Evolutionary conservation across 2,888 invertebrate genomes (phyloP), one percentile per base, ranked within the genome.

Genomic region (Acanthopleura granulata): DNA sequence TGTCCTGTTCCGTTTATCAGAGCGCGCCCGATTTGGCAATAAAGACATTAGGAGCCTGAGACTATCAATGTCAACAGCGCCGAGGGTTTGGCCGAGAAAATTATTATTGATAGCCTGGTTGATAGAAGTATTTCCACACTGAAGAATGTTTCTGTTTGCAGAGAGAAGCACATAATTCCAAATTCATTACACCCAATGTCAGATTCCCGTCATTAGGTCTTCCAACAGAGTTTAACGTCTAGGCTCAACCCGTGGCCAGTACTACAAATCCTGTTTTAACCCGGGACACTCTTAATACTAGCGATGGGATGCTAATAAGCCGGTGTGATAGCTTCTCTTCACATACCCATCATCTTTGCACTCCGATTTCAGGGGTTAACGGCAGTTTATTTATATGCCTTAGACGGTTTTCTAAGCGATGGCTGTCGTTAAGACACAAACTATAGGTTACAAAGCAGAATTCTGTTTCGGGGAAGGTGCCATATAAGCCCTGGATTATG

Each of bases 51-150:
- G 29, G 29, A 25, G 15, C 29, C 4, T 27, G 22, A 22, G 29
- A 27, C 66, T 27, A 27, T 27, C 29, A 22, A 66, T 27, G 66
- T 66, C 22, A 66, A 15, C 22, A 27, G 16, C 27, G 16, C 15
- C 22, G 1, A 27, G 27, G 16, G 66, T 66, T 66, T 25, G 40
- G 66, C 22, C 15, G 25, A 6, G 16, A 25, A 66, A 66, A 66
- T 66, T 66, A 27, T 66, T 27, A 66, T 66, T 66, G 66, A 66
- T 66, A 22, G 29, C 66, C 29, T 27, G 22, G 15, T 66, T 66
- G 22, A 66, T 66, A 66, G 66, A 66, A 66, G 66, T 27, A 27
- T 66, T 27, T 66, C 66, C 66, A 27, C 27, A 27, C 25, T 66
- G 25, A 57, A 57, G 57, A 12, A 57, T 57, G 57, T 57, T 57